Evolutionary conservation across 2,113 vertebrate genomes (phyloP), one percentile per base, ranked within the genome.

Genomic region (Gobio gobio): DNA sequence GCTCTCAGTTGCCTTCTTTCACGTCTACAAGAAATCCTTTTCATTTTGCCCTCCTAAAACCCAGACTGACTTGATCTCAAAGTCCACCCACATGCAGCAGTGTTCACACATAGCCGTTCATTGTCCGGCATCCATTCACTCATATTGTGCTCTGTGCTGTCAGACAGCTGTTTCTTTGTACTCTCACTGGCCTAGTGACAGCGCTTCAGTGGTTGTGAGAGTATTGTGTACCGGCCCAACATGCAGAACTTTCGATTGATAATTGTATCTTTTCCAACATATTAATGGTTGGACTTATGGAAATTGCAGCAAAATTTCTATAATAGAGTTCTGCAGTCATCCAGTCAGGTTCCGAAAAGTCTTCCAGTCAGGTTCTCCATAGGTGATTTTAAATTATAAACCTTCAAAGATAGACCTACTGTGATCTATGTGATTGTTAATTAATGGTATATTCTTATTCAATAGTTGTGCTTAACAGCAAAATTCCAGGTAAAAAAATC

Each of bases 11-110:
- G 88, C 89, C 75, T 91, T 90, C 88, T 87, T 85, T 59, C 88
- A 88, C 87, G 89, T 91, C 88, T 90, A 84, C 87, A 10, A 56
- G 78, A 78, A 68, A 84, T 80, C 75, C 59, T 85, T 83, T 45
- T 47, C 58, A 45, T 83, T 54, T 83, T 45, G 10, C 22, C n/a
- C 45, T 66, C 29, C 70, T 56, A 29, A 26, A 79, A 51, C 12
- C 43, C 85, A n/a, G 36, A 40, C 58, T 64, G 43, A 43, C 74
- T 75, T 85, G 78, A 74, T 49, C n/a, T 88, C 79, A 80, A 75
- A 89, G 88, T 92, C 90, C 91, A 89, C 91, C 92, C 92, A 93
- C 90, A 88, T 89, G 88, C 75, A 83, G 85, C 40, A 89, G 92
- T 90, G 85, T 86, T 82, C 86, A 74, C 83, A 85, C 86, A 54